Evolutionary conservation across 1,140 invertebrate genomes (phyloP).

Genomic region (Drosophila navojoa): DNA sequence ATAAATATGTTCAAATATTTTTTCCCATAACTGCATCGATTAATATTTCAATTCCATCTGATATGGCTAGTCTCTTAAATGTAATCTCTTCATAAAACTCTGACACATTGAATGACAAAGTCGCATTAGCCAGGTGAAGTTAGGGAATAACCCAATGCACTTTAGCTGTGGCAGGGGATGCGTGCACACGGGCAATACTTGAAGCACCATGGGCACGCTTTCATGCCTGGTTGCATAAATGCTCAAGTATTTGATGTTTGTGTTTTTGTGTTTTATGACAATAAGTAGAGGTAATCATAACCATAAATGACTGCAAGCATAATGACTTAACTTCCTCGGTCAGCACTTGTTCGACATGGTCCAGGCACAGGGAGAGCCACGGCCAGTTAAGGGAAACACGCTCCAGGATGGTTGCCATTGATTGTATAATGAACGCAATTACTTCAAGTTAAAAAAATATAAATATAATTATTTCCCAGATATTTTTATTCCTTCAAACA

Average conservation of each 20-base stretch:
- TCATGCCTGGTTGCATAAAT: conserved; percentile 71
- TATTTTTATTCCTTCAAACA: too few relatives aligned
- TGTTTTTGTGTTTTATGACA: conserved; percentile 54
- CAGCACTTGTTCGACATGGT: not conserved
- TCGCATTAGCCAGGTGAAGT: too few relatives aligned
- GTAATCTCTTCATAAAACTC: too few relatives aligned
- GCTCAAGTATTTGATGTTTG: conserved; percentile 68
- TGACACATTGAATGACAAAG: too few relatives aligned
- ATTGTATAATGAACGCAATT: not conserved
- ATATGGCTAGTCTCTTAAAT: too few relatives aligned
- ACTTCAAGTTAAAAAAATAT: too few relatives aligned
- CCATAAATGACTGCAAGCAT: conserved; percentile 52
- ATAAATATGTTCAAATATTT: not conserved
- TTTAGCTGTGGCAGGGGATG: not conserved
- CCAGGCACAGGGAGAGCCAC: not conserved
- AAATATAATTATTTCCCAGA: too few relatives aligned
- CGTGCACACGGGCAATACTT: conserved; percentile 23
- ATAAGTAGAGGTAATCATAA: conserved; percentile 78
- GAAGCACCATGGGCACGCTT: conserved; percentile 59
- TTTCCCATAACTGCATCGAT: too few relatives aligned
- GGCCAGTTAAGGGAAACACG: not conserved
- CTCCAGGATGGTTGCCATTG: not conserved
- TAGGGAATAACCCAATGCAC: not conserved
- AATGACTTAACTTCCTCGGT: conserved; percentile 66
- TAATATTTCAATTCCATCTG: too few relatives aligned